Evolutionary conservation across 2,888 invertebrate species (phyloP), one percentile per base, ranked within the genome.

Genomic region (Frankliniella fusca): DNA sequence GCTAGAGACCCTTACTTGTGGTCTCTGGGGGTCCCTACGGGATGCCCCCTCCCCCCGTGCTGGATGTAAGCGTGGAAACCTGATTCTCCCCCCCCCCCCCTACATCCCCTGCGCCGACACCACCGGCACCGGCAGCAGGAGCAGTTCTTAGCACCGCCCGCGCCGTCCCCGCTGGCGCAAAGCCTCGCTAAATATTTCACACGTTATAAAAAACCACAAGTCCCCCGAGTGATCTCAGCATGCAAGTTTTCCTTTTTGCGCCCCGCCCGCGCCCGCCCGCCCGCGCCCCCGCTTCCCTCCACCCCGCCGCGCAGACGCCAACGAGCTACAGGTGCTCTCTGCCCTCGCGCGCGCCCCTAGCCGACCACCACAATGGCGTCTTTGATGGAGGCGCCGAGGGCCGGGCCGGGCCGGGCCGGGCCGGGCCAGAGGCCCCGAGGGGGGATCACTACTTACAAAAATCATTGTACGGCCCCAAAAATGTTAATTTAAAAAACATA

Each of bases 151-250:
- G 27, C 54, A 11, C 54, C 54, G 50, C 50, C n/a, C 3, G 54
- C 54, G 54, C 38, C 61, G 61, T 12, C 70, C 27, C 70, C 54
- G 38, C 38, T 38, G 38, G 61, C 61, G 61, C 61, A 11, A 15
- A 61, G 61, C 61, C n/a, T 18, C 23, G 10, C 70, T 76, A 76
- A 76, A 76, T 76, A 76, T 76, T 76, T 76, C 70, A 76, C 70
- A 23, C 27, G 70, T 27, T 27, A 23, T 76, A 76, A 76, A 76
- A 76, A 76, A 76, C 70, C 23, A 27, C 27, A 76, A 9, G 70
- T 76, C 70, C 70, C 70, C 27, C 12, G 70, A 12, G 70, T 27
- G 23, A 23, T 23, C 70, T 76, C 70, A 76, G 27, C 27, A 76
- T 76, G 70, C 70, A 76, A 27, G 70, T 27, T n/a, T n/a, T 76